These are phyloP conservation scores for Parelbella ahira DNA, from an alignment of 2,888 invertebrate species.

Conservation along the genomic window DNA sequence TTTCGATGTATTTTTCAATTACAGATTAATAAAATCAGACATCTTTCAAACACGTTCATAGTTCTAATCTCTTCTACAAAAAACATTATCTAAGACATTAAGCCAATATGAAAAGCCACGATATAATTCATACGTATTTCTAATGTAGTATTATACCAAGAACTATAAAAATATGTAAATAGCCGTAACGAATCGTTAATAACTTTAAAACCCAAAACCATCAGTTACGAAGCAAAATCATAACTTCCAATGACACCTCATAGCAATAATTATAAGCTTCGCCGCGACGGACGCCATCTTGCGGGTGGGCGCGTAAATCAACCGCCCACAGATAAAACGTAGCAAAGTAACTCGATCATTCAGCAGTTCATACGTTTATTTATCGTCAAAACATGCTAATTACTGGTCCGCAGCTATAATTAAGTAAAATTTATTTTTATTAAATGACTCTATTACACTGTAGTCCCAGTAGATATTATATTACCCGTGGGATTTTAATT, in stretches of 20 bases:
- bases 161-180: too few relatives aligned
- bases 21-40: too few relatives aligned
- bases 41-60: too few relatives aligned
- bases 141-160: too few relatives aligned
- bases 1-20: too few relatives aligned
- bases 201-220: not conserved
- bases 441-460: slow-evolving; percentile 24
- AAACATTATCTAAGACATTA: too few relatives aligned
- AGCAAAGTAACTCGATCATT: slow-evolving; percentile 8
- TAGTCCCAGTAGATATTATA: not conserved
- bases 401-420: slow-evolving; percentile 33
- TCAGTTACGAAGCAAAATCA: slow-evolving; percentile 8
- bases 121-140: too few relatives aligned
- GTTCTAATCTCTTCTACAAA: too few relatives aligned
- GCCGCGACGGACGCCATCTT: slow-evolving; percentile 17
- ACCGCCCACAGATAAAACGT: slow-evolving; percentile 37
- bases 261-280: slow-evolving; percentile 7
- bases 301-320: slow-evolving; percentile 44
- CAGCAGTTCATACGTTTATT: slow-evolving; percentile 28
- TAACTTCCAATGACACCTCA: slow-evolving; percentile 7
- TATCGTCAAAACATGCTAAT: slow-evolving; percentile 38
- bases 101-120: too few relatives aligned
- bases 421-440: slow-evolving; percentile 34
- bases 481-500: slow-evolving; percentile 1
- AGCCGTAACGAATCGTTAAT: too few relatives aligned